Percentiles rank a stretch among this genome's conserved stretches.
phyloP scores from a whole-genome alignment of 2,888 invertebrate species.

The Orchestes rusci region DNA sequence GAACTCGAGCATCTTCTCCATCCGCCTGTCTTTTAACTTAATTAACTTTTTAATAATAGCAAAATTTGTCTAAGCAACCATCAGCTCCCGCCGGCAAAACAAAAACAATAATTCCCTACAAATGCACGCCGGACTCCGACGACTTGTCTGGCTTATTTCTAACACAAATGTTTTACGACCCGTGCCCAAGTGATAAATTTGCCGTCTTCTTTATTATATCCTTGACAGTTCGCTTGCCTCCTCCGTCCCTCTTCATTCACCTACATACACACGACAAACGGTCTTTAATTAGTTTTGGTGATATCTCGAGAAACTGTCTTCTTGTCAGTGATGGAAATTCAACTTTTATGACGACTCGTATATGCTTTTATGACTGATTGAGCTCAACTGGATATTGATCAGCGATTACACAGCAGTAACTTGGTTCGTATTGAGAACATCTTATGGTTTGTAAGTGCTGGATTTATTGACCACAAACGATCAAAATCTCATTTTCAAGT shows the following conservation, averaged over 20 bases:
- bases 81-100: constrained; percentile 4
- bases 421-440: no score
- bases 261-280: constrained; percentile 21
- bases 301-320: no score
- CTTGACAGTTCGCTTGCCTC: constrained; percentile 17
- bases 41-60: constrained; percentile 21
- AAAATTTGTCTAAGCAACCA: constrained; percentile 8
- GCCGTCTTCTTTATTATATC: constrained; percentile 23
- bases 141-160: constrained; percentile 26
- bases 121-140: constrained; percentile 19
- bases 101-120: constrained; percentile 24
- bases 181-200: constrained; percentile 23
- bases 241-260: constrained; percentile 12
- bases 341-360: no score
- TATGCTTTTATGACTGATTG: no score
- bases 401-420: no score
- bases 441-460: no score
- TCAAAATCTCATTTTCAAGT: no score
- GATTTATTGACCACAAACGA: no score
- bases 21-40: no score
- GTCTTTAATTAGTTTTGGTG: constrained; percentile 21
- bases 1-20: no score
- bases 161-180: constrained; percentile 25
- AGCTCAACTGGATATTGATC: no score
- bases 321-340: no score